Evolutionary conservation across 92 coral and sea anemone genomes (phyloP).

Genomic region (Bergia sp.): DNA sequence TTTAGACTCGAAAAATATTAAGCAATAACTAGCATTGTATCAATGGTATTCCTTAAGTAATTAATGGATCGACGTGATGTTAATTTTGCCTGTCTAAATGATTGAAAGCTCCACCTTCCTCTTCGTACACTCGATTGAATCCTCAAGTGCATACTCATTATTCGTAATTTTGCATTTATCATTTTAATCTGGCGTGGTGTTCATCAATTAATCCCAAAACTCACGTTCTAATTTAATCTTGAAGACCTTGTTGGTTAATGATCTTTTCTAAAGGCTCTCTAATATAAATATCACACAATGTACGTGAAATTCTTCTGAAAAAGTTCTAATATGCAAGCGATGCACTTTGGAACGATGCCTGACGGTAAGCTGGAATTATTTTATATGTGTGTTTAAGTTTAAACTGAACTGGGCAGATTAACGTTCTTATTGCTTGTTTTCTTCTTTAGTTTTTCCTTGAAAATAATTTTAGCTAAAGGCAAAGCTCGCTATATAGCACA

Average conservation of each 20-base stretch:
- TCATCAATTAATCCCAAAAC: slow-evolving; percentile 13
- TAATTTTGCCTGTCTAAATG: slow-evolving; percentile 3
- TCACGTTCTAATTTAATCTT: slow-evolving; percentile 11
- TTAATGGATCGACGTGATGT: slow-evolving; percentile 3
- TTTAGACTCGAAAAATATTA: neutral
- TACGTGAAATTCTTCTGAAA: neutral
- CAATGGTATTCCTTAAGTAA: neutral
- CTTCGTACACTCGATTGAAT: too few relatives aligned
- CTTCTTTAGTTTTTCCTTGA: too few relatives aligned
- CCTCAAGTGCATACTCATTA: neutral
- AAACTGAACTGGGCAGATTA: neutral
- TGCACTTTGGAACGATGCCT: neutral
- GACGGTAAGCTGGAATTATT: neutral
- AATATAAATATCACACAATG: neutral
- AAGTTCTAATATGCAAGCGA: neutral
- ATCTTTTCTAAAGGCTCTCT: neutral
- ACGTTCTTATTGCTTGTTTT: neutral
- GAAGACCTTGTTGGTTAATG: neutral
- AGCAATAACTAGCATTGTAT: neutral
- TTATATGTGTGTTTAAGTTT: neutral
- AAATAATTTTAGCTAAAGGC: too few relatives aligned
- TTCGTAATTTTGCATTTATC: neutral
- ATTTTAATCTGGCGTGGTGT: neutral
- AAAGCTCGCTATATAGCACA: too few relatives aligned
- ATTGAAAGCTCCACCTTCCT: neutral